Conservation (phyloP, 2,888 invertebrate species). For the Eupithecia pulchellata region DNA sequence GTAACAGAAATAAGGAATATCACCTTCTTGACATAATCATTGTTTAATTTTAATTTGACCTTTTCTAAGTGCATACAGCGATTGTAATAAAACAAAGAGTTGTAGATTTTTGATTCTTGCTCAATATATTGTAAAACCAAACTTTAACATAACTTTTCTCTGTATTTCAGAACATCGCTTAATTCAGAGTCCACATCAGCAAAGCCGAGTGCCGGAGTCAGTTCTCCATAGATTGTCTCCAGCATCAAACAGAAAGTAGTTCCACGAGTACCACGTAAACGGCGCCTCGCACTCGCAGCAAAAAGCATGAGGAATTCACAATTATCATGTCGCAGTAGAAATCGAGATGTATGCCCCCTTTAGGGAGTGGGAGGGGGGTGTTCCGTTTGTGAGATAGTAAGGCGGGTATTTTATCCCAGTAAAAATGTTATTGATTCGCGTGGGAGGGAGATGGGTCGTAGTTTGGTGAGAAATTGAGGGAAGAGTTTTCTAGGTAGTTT, state of each 20-base stretch:
- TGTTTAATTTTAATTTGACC: no score
- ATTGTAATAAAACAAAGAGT: no score
- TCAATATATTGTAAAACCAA: no score
- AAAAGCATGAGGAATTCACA: slow-evolving; percentile 59
- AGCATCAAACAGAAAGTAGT: not conserved
- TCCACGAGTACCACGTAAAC: not conserved
- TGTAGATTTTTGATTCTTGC: no score
- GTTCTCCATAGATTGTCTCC: no score
- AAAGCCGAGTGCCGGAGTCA: no score
- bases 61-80: no score
- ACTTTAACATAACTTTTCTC: no score
- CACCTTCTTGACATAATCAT: no score
- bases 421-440: slow-evolving; percentile 10
- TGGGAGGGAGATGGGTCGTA: not conserved
- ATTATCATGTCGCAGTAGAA: slow-evolving; percentile 58
- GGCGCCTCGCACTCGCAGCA: slow-evolving; percentile 29
- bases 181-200: no score
- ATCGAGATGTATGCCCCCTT: slow-evolving; percentile 64
- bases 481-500: not conserved
- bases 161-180: no score
- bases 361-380: slow-evolving; percentile 49
- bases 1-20: no score
- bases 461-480: not conserved
- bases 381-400: not conserved
- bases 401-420: slow-evolving; percentile 10